Percentiles rank a stretch among this genome's conserved stretches.
These are phyloP conservation scores for Iselma pallidipennis DNA, from an alignment of 2,888 invertebrate species.

Conservation along the genomic window DNA sequence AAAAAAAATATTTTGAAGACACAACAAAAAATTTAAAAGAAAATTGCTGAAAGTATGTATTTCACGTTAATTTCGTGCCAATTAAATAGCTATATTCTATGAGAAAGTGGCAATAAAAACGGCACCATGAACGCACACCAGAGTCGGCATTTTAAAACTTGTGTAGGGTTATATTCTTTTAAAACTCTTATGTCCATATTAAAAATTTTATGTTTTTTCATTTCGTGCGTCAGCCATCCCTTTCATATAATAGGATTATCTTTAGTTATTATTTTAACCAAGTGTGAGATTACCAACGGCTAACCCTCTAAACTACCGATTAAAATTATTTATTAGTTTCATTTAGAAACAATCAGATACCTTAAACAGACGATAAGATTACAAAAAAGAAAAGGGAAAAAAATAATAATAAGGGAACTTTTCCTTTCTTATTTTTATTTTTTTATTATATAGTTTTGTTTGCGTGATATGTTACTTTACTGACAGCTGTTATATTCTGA, in stretches of 20 bases:
- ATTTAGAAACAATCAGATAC: not conserved
- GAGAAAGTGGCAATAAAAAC: not conserved
- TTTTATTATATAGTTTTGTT: not conserved
- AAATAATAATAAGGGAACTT: not conserved
- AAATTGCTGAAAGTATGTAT: not conserved
- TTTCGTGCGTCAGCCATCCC: not conserved
- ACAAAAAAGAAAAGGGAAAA: no score
- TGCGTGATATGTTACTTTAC: conserved; percentile 4
- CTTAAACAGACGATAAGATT: no score
- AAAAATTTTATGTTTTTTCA: not conserved
- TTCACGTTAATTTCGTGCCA: not conserved
- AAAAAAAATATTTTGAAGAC: no score
- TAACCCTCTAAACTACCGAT: not conserved
- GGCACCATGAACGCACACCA: not conserved
- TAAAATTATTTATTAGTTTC: not conserved
- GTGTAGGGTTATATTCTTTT: no score
- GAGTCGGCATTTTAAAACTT: not conserved
- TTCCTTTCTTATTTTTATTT: not conserved
- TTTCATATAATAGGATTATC: not conserved
- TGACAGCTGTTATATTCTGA: conserved; percentile 7
- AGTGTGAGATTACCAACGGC: not conserved
- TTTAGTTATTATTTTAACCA: not conserved
- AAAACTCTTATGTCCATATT: not conserved
- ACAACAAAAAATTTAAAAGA: no score
- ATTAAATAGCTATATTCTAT: not conserved